Base-by-base conservation (phyloP, 2,888 invertebrate genomes). In the Amaurobius ferox region DNA sequence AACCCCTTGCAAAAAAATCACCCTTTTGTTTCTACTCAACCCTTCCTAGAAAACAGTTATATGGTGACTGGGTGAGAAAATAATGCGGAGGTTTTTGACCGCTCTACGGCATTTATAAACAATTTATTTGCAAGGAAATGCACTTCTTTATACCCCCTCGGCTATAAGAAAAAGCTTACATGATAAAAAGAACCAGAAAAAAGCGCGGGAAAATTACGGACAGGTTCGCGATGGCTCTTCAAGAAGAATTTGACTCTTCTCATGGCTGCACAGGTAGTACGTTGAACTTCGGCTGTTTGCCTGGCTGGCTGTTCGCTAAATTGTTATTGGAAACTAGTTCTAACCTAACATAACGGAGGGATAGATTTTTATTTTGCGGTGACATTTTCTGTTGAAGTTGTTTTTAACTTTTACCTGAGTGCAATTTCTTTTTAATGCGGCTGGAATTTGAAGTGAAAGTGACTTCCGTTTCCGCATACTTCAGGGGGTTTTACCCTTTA, bases 41-140 rank as follows among this genome's bases (percentile, higher is more conserved):
- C 61, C 76, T 44, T 83, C 83, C 40, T 44, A 71, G 83, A 77
- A 73, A 68, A 83, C 83, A 77, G 83, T 81, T 81, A 81, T 76
- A 68, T 67, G 76, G 76, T 83, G 77, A 64, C 32, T 83, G 83
- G 62, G 70, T 83, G 83, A 35, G 83, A 83, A 83, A 83, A 77
- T 83, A 32, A 76, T 71, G 76, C 83, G 66, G 29, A 77, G 83
- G 83, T 77, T 61, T 77, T 83, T 83, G 83, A 83, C 83, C 83
- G 83, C 83, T 64, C 39, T 73, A 68, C 68, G 66, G 73, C 48
- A 55, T 48, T 61, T 77, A 64, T 73, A 79, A 83, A 71, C 83
- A 83, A 83, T 83, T 83, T 70, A 66, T 44, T 13, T 16, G 44
- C 28, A 23, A 78, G 70, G 66, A 66, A 48, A n/a, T 30, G 26